Base-by-base conservation (phyloP, 2,888 invertebrate species). In the Byasa hedistus region DNA sequence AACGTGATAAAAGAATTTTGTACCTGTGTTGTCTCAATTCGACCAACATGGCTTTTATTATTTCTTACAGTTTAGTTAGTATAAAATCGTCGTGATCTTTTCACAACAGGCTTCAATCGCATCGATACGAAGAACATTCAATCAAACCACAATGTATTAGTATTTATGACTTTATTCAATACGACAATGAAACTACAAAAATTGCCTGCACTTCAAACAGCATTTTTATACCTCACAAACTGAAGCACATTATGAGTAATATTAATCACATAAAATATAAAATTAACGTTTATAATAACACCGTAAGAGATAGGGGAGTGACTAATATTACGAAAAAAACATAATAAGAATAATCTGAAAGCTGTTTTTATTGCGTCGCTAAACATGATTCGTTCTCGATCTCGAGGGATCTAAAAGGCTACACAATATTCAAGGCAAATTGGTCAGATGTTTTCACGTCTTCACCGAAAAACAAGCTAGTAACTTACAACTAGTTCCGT, bases 121-220 rank as follows among this genome's bases (percentile, higher is more conserved):
- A 32, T 32, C 8, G 7, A 0, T 0, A 15, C 39, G 15, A 39
- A 39, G 12, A 12, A 39, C 12, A 15, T 39, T 48, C 1, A 48
- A 48, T 19, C n/a, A 55, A 52, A 27, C 27, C 12, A 32, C 32
- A 32, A 57, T 22, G 68, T 84, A 85, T 88, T 87, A 89, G 85
- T 90, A 89, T 87, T 89, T 86, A 91, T 89, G 90, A 90, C 83
- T 91, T 91, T 92, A 91, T 89, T 91, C 85, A 90, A 87, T 92
- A 92, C 91, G 92, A 92, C 91, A 91, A 92, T 92, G 92, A 92
- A 92, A 91, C 92, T 92, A 92, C 92, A 91, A 91, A 91, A 91
- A 83, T 87, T 89, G 91, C 89, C 89, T 87, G 92, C 91, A 89
- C 85, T 89, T 89, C 86, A 85, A 90, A 87, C 87, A 88, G 88